Conservation (phyloP, 2,797 vertebrate genomes). For the Loriculus beryllinus region DNA sequence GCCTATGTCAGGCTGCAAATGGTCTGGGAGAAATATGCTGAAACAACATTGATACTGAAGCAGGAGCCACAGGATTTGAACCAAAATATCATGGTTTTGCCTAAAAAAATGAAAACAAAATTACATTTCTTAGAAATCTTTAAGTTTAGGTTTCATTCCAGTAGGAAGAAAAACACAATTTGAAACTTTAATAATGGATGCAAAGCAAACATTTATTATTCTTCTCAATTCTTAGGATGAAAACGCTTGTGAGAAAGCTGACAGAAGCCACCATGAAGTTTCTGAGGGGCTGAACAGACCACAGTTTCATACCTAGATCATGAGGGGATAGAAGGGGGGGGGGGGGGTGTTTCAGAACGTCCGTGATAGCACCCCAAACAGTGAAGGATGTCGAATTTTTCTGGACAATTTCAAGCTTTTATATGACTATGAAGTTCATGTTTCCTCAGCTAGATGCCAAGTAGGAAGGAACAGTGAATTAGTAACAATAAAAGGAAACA, state of each 20-base stretch:
- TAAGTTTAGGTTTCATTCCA: background rate
- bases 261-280: background rate
- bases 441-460: background rate
- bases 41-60: background rate
- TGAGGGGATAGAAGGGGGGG: rapidly evolving
- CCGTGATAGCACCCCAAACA: background rate
- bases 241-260: background rate
- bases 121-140: background rate
- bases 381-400: background rate
- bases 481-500: background rate
- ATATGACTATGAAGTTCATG: background rate
- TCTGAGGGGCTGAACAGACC: background rate
- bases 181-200: background rate
- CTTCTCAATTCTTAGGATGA: background rate
- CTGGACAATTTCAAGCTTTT: background rate
- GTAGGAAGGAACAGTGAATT: background rate
- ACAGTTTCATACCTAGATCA: background rate
- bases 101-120: background rate
- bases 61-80: background rate
- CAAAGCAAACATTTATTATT: background rate
- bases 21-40: background rate
- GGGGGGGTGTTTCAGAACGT: background rate
- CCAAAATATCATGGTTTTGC: background rate
- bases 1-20: background rate
- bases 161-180: background rate